These are phyloP conservation scores for Liasis olivaceus DNA, from an alignment of 2,797 vertebrate species.

Conservation along the genomic window DNA sequence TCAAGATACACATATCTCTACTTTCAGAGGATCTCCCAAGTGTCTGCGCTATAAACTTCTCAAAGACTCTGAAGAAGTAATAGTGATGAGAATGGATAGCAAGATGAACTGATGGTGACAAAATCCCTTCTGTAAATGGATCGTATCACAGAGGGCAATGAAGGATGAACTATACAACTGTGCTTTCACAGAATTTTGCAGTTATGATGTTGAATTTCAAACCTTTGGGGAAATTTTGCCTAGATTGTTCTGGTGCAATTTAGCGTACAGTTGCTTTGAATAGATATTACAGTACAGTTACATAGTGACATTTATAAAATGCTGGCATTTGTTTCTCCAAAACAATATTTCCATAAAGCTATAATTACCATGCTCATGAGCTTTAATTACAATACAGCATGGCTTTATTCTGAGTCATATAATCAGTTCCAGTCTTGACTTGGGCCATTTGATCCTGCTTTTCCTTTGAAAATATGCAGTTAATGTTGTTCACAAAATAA, in stretches of 20 bases:
- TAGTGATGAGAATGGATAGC: background rate
- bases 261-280: background rate
- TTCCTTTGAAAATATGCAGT: background rate
- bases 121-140: background rate
- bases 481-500: conserved; percentile 13
- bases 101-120: background rate
- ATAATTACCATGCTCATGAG: conserved; percentile 4
- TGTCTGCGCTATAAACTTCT: background rate
- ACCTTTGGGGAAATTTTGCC: background rate
- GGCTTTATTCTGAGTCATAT: conserved; percentile 18
- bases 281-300: background rate
- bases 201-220: background rate
- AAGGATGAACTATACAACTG: background rate
- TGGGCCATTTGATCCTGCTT: background rate
- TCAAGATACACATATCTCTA: background rate
- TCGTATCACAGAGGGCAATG: background rate
- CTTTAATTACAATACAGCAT: background rate
- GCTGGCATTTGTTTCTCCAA: conserved; percentile 10
- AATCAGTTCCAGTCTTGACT: background rate
- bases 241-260: background rate
- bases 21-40: background rate
- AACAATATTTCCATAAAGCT: conserved; percentile 5
- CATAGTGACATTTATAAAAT: conserved; percentile 5
- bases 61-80: background rate
- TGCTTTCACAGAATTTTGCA: background rate